phyloP scores from a whole-genome alignment of 2,888 invertebrate species.

The Rutpela maculata region DNA sequence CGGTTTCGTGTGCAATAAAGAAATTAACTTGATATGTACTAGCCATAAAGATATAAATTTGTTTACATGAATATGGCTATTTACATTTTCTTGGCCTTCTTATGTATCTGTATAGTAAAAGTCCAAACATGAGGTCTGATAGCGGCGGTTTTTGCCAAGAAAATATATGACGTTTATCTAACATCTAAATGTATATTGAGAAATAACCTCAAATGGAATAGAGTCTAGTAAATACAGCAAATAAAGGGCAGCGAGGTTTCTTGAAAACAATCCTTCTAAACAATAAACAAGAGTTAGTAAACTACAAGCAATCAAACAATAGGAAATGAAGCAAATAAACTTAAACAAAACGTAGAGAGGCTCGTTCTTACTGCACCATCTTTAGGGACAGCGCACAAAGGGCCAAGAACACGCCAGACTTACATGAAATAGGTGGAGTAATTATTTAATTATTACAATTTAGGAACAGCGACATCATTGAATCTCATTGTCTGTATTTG shows the following conservation, averaged over 20 bases:
- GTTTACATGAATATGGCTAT: background rate
- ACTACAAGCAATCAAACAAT: conserved; percentile 61
- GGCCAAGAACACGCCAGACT: conserved; percentile 61
- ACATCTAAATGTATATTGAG: conserved; percentile 33
- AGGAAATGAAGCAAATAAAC: conserved; percentile 59
- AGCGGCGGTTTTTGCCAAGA: conserved; percentile 11
- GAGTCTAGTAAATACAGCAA: conserved; percentile 26
- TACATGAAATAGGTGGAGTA: conserved; percentile 72
- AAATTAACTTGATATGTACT: conserved; percentile 25
- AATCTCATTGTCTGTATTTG: conserved; percentile 57
- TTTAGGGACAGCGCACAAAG: conserved; percentile 58
- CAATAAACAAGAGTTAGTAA: conserved; percentile 58
- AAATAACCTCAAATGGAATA: conserved; percentile 27
- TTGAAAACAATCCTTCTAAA: conserved; percentile 50
- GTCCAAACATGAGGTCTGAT: conserved; percentile 4
- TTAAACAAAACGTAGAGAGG: conserved; percentile 38
- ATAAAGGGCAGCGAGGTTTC: conserved; percentile 1
- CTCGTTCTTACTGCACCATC: conserved; percentile 39
- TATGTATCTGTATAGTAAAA: background rate
- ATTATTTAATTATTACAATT: conserved; percentile 71
- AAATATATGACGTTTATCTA: conserved; percentile 34
- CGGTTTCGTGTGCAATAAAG: conserved; percentile 12
- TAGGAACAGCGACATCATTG: conserved; percentile 51
- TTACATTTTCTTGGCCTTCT: conserved; percentile 21
- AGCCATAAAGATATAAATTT: conserved; percentile 14